phyloP scores from a whole-genome alignment of 30 jellyfish, hydroid and myxozoan species.

The Pelagia noctiluca region DNA sequence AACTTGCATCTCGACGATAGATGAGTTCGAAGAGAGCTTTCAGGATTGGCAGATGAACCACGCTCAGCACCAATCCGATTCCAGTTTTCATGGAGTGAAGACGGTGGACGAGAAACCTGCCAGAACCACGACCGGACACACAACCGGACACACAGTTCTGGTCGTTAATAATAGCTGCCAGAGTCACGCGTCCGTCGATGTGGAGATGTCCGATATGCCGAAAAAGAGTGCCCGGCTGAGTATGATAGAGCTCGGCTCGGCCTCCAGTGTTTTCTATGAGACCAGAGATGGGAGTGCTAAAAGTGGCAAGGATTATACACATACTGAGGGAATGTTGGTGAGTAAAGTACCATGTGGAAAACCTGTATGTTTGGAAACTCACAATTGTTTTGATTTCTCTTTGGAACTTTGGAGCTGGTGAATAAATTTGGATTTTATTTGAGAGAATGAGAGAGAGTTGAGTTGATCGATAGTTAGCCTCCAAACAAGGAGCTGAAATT shows the following conservation, averaged over 20 bases:
- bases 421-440: too few species aligned
- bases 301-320: conserved; percentile 54
- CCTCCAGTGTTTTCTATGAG: conserved; percentile 67
- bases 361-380: too few species aligned
- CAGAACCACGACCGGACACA: not conserved
- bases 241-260: conserved; percentile 5
- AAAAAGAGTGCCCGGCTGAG: not conserved
- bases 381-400: too few species aligned
- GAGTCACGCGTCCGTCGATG: not conserved
- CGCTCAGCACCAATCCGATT: conserved; percentile 45
- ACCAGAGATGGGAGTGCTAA: conserved; percentile 92
- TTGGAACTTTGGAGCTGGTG: too few species aligned
- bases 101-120: conserved; percentile 27
- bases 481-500: too few species aligned
- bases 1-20: conserved; percentile 44
- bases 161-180: not conserved
- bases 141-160: not conserved
- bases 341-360: too few species aligned
- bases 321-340: conserved; percentile 73
- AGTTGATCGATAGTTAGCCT: too few species aligned
- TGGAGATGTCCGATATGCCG: conserved; percentile 34
- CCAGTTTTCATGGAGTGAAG: conserved; percentile 34
- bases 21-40: conserved; percentile 51
- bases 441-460: too few species aligned
- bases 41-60: conserved; percentile 26